Base-by-base conservation (phyloP, 2,888 invertebrate species). In the Taphrorychus bicolor region DNA sequence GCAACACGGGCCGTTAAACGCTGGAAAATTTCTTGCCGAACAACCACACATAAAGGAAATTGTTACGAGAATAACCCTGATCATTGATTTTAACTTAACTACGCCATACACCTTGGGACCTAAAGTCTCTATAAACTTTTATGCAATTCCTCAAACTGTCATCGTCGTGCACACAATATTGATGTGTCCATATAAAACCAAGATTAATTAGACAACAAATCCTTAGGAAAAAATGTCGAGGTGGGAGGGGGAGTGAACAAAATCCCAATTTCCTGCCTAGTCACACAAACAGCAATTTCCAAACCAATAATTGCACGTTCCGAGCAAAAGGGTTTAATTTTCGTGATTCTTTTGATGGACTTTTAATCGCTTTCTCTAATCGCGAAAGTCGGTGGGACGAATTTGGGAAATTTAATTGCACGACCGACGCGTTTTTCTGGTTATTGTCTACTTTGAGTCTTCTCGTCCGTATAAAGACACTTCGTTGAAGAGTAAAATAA, bases 351-450 rank as follows among this genome's bases (percentile, higher is more conserved):
- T 42, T 58, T 58, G 58, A 58, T 56, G 24, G 56, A 49, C 48
- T 21, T 63, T 63, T 56, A 63, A 56, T 64, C 42, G 58, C 51
- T 52, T 42, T 58, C 52, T 11, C 51, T 23, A 22, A 58, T 49
- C 42, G 40, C 45, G 41, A 57, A 23, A 23, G 23, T 52, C 64
- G 41, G 32, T 23, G 41, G 24, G 57, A 51, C 56, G 22, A 51
- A 64, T 32, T 51, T n/a, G 58, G 21, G 57, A 56, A 64, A 64
- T 64, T 64, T 51, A 64, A 64, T 64, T 58, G 64, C 51, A 52
- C 40, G 52, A 17, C 2, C 48, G 7, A 65, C 18, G 17, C n/a
- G 42, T 54, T 61, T 61, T 61, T 61, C 22, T 52, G n/a, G n/a
- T n/a, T n/a, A n/a, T 32, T 61, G 53, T 61, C 42, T 41, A 61